Evolutionary conservation across 2,113 vertebrate genomes (phyloP), one percentile per base, ranked within the genome.

Genomic region (Helogale parvula): DNA sequence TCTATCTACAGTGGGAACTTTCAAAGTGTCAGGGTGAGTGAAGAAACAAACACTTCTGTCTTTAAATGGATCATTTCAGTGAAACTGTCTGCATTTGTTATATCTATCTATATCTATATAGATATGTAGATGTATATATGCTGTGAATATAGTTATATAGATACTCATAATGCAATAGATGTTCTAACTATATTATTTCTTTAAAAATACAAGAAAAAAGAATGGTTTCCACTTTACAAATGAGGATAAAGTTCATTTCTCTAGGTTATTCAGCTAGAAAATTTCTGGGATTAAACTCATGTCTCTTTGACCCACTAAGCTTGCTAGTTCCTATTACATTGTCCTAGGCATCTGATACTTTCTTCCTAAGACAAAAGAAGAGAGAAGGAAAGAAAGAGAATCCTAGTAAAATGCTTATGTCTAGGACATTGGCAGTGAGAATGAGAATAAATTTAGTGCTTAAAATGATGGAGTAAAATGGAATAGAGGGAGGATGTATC

Each of bases 1-100:
- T 5, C 1, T 88, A 0, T 83, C 14, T 16, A 74, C 7, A 31
- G 3, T 31, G 2, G 1, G 17, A 19, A 3, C 0, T 54, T 76
- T 31, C 5, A 38, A 57, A 83, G 6, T 38, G 5, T 68, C 60
- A 45, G 16, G 33, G 47, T 45, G 4, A 45, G 9, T 92, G 52
- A 94, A 68, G 13, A 69, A 80, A 68, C 5, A 86, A 81, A 45
- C 10, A 81, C 6, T 2, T 33, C 52, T 83, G 16, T n/a, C 47
- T n/a, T 52, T 83, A 17, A 68, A 19, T 50, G 19, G 3, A 63
- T 16, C 7, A 83, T 5, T 29, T 50, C 8, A 13, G 19, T 60
- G 25, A 60, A 81, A 52, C 19, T 76, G n/a, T 66, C 25, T 76
- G 21, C 11, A 90, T 47, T 65, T 74, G 2, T 60, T 71, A n/a